phyloP scores from a whole-genome alignment of 64 coral and sea anemone species.

The Stylophora pistillata region DNA sequence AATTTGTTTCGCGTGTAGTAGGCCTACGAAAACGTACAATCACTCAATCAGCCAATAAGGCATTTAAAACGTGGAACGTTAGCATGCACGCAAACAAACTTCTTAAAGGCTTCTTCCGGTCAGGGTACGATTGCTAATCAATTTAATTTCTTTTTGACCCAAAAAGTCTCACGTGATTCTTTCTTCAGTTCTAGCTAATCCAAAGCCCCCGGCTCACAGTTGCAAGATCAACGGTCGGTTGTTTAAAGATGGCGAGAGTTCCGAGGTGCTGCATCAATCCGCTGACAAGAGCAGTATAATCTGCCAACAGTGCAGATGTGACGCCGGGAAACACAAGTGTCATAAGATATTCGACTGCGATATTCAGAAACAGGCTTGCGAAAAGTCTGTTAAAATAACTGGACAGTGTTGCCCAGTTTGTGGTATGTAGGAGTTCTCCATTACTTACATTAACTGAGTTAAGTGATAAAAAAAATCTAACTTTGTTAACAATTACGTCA shows the following conservation, averaged over 20 bases:
- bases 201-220: neutral
- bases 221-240: constrained; percentile 19
- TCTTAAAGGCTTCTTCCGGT: too few relatives aligned
- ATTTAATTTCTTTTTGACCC: too few relatives aligned
- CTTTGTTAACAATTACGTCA: neutral
- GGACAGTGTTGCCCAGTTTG: constrained; percentile 31
- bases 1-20: too few relatives aligned
- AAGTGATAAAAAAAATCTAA: neutral
- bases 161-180: too few relatives aligned
- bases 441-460: neutral
- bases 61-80: too few relatives aligned
- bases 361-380: constrained; percentile 18
- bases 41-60: too few relatives aligned
- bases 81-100: too few relatives aligned
- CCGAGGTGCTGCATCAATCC: constrained; percentile 21
- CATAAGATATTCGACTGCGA: constrained; percentile 40
- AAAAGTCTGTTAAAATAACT: constrained; percentile 15
- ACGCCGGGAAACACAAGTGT: constrained; percentile 10
- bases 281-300: constrained; percentile 13
- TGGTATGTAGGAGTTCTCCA: neutral
- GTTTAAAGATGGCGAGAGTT: constrained; percentile 15
- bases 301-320: constrained; percentile 25
- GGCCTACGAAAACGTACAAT: too few relatives aligned
- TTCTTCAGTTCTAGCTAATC: neutral
- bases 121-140: too few relatives aligned